These are phyloP conservation scores for Pterois miles DNA, from an alignment of 2,797 vertebrate species.

Conservation along the genomic window DNA sequence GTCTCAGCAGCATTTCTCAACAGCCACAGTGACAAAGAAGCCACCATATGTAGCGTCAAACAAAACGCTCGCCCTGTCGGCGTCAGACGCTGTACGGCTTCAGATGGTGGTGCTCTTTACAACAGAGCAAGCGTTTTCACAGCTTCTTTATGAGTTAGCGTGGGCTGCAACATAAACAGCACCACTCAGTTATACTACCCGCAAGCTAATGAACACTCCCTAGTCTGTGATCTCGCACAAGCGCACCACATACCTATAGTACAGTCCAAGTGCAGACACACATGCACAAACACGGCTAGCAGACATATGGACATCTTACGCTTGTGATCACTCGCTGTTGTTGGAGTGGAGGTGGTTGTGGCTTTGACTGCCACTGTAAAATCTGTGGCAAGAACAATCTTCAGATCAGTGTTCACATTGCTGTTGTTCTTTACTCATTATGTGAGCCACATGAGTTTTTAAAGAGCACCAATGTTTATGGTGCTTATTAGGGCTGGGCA, in stretches of 20 bases:
- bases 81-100: constrained; percentile 39
- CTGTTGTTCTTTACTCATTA: neutral
- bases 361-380: constrained; percentile 2
- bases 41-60: constrained; percentile 24
- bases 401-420: neutral
- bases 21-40: constrained; percentile 1
- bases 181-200: constrained; percentile 57
- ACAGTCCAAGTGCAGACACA: neutral
- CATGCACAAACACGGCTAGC: neutral
- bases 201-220: constrained; percentile 49
- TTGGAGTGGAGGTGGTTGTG: neutral
- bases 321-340: neutral
- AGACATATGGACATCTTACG: constrained; percentile 4
- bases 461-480: neutral
- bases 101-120: constrained; percentile 51
- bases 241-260: constrained; percentile 11
- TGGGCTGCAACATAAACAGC: constrained; percentile 67
- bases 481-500: no score
- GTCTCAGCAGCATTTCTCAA: constrained; percentile 1
- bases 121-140: constrained; percentile 50
- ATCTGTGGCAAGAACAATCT: neutral
- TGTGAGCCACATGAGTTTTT: neutral
- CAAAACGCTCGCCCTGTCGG: constrained; percentile 8
- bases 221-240: constrained; percentile 24
- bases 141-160: constrained; percentile 61